phyloP scores from a whole-genome alignment of 1,140 invertebrate genomes.

The Tribolium madens region DNA sequence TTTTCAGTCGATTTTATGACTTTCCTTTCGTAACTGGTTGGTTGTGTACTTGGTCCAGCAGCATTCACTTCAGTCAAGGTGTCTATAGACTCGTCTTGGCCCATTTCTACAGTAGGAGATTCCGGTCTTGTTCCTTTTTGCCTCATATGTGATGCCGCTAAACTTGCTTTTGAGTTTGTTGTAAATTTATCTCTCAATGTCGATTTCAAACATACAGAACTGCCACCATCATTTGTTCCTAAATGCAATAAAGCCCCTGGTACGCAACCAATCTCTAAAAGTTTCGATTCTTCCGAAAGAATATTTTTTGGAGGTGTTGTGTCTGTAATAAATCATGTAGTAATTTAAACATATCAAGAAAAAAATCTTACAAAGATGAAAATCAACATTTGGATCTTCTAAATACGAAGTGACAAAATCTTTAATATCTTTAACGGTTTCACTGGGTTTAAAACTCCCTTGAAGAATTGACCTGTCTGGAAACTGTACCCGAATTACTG shows the following conservation, averaged over 20 bases:
- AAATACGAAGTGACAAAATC: constrained; percentile 80
- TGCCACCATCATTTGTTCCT: constrained; percentile 64
- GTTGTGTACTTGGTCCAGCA: constrained; percentile 57
- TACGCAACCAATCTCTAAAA: constrained; percentile 79
- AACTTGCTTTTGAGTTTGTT: constrained; percentile 65
- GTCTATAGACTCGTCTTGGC: constrained; percentile 43
- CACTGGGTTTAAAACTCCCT: constrained; percentile 79
- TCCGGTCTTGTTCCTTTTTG: constrained; percentile 53
- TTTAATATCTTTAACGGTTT: constrained; percentile 75
- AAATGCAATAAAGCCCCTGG: constrained; percentile 84
- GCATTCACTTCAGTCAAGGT: constrained; percentile 46
- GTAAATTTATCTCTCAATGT: constrained; percentile 67
- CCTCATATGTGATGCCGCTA: constrained; percentile 66
- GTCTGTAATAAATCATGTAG: constrained; percentile 71
- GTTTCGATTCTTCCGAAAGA: constrained; percentile 69
- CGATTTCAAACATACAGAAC: constrained; percentile 61
- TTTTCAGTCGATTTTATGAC: constrained; percentile 57
- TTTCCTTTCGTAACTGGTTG: constrained; percentile 52
- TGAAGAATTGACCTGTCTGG: constrained; percentile 84
- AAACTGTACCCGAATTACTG: constrained; percentile 84
- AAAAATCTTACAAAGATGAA: constrained; percentile 77
- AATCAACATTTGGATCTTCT: constrained; percentile 71
- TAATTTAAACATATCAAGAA: constrained; percentile 39
- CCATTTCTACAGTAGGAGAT: constrained; percentile 12
- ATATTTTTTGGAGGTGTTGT: constrained; percentile 80